Evolutionary conservation across 2,888 invertebrate genomes (phyloP), one percentile per base, ranked within the genome.

Genomic region (Eupeodes luniger): DNA sequence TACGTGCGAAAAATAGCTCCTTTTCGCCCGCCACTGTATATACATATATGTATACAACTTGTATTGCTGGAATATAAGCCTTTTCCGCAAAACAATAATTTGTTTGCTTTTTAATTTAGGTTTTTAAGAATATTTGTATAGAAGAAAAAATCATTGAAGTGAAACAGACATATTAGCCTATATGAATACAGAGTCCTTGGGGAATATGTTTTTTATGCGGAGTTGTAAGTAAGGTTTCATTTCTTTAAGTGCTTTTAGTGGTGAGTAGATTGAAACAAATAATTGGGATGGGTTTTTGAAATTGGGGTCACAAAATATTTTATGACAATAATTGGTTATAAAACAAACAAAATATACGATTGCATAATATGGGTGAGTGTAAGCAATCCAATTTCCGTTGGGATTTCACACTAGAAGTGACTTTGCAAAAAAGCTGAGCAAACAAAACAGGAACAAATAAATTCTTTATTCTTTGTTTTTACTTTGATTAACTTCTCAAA

Each of bases 141-240:
- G 7, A 51, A 36, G 10, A 19, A 80, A 67, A 70, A 80, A 76
- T 76, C 76, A 80, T 80, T 87, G 76, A 80, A 36, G 69, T 75
- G 75, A 86, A 79, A 64, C 70, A 69, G 62, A 51, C 79, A 80
- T 87, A 87, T 87, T 87, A 87, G 87, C 87, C 72, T 16, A 55
- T 16, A 55, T 64, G 64, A 16, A 80, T 77, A 70, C 66, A 66
- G 34, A 70, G 87, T 72, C 87, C 87, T 80, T 87, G 12, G 87
- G 87, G 84, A 87, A 80, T 85, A 40, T 40, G 40, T 75, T 44
- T 4, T 40, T n/a, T 14, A 14, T 70, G 19, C 19, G 10, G 27
- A 72, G 27, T 67, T 27, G 44, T 10, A 16, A 69, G 19, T 62
- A 70, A 72, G 44, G 40, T 77, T 69, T 85, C 81, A 85, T 77